Percentiles rank a stretch among this genome's conserved stretches.
Evolutionary conservation across 2,888 invertebrate species (phyloP).

Genomic region (Galerucella pusilla): DNA sequence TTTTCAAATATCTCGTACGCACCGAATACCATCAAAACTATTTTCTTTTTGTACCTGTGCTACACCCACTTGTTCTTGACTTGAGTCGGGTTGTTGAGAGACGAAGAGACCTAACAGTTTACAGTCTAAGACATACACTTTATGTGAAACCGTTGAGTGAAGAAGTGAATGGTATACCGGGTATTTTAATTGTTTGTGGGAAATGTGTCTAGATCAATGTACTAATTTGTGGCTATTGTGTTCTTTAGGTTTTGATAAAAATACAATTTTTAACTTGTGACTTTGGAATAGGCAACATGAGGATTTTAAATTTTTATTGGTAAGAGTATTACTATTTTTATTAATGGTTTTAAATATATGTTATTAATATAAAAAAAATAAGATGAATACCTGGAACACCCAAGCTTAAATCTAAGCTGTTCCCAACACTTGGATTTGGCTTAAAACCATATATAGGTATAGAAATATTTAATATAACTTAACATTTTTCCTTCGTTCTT

Average conservation of each 20-base stretch:
- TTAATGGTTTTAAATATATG: no score
- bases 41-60: conserved; percentile 52
- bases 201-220: neutral
- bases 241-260: neutral
- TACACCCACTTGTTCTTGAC: conserved; percentile 54
- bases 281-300: conserved; percentile 51
- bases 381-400: no score
- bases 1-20: conserved; percentile 14
- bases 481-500: no score
- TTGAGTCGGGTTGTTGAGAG: conserved; percentile 33
- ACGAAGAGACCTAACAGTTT: conserved; percentile 3
- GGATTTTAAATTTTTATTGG: conserved; percentile 62
- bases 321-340: conserved; percentile 41
- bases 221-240: neutral
- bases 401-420: no score
- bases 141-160: neutral
- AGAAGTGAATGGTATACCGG: conserved; percentile 4
- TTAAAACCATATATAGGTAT: no score
- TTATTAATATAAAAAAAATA: no score
- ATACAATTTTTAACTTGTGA: neutral
- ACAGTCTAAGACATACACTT: conserved; percentile 15
- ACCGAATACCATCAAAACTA: conserved; percentile 45
- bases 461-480: no score
- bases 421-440: no score
- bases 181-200: conserved; percentile 6